Percentiles rank a stretch among this genome's conserved stretches.
These are phyloP conservation scores for Channa argus DNA, from an alignment of 2,113 vertebrate genomes.

Conservation along the genomic window DNA sequence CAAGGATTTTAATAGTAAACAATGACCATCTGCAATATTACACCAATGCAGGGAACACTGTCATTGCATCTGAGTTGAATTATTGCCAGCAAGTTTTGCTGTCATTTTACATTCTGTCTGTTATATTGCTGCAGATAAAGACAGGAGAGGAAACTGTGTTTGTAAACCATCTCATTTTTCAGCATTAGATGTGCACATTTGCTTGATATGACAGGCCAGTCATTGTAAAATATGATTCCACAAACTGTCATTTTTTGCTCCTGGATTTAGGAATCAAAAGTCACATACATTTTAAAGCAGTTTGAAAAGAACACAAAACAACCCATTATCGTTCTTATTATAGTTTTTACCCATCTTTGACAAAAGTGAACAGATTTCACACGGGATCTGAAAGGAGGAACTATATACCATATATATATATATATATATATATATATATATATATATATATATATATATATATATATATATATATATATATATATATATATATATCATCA, in stretches of 20 bases:
- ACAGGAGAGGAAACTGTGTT: not conserved
- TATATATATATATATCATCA: too few relatives aligned
- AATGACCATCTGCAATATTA: constrained; percentile 39
- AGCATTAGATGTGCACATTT: constrained; percentile 40
- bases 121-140: constrained; percentile 41
- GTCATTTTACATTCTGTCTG: constrained; percentile 48
- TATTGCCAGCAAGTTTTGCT: constrained; percentile 53
- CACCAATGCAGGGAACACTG: constrained; percentile 14
- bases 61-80: constrained; percentile 57
- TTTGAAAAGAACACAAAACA: not conserved
- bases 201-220: constrained; percentile 45
- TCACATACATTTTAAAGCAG: constrained; percentile 1
- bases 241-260: constrained; percentile 17
- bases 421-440: too few relatives aligned
- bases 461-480: too few relatives aligned
- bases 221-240: constrained; percentile 42
- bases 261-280: constrained; percentile 6
- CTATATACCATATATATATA: not conserved
- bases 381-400: not conserved
- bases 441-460: too few relatives aligned
- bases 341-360: not conserved
- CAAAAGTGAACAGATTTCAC: constrained; percentile 4
- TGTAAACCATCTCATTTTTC: constrained; percentile 38
- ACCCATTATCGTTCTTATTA: not conserved
- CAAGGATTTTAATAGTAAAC: constrained; percentile 54